Evolutionary conservation across 53 echinoderm and acorn worm genomes (phyloP), one percentile per base, ranked within the genome.

Genomic region (Echinarachnius parma): DNA sequence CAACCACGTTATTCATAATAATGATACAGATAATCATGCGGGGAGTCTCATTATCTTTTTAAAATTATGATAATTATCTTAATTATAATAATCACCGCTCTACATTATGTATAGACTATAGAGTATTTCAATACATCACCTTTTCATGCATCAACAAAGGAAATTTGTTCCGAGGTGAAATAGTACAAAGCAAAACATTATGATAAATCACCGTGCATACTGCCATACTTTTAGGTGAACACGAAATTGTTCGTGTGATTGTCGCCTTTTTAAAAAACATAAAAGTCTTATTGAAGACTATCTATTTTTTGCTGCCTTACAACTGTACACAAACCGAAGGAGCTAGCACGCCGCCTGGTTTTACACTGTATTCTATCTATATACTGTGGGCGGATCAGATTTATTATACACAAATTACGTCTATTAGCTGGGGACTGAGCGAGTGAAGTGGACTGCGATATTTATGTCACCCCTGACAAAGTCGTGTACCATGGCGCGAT

Each of bases 381-480:
- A 57, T 16, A 66, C 28, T 76, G 77, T 78, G 78, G 78, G 62
- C 62, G 63, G 78, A 78, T 62, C 62, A 53, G 62, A 62, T 78
- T 72, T 72, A 72, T 68, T 68, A 68, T 68, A 68, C 68, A 68
- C 68, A 68, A 68, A 68, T 68, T 68, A 68, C 68, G 53, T 68
- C 74, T 56, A 72, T 72, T 72, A 72, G 74, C 74, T 72, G 56
- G 74, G 68, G 68, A 68, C 68, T 33, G 19, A 16, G 9, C 53
- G 34, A 50, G 32, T 15, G 31, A 31, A n/a, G 34, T 48, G 68
- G 30, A 48, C 52, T 68, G 68, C 53, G 53, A 52, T 50, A 52
- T 68, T 52, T 33, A 23, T 16, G 52, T 29, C 53, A 4, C 68
- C 21, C 7, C 31, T 52, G 53, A 53, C 34, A 34, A 50, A 52